A percentile compares a stretch with the other conserved stretches of the same genome.
phyloP scores from a whole-genome alignment of 2,113 vertebrate species.

The Amphiprion percula region DNA sequence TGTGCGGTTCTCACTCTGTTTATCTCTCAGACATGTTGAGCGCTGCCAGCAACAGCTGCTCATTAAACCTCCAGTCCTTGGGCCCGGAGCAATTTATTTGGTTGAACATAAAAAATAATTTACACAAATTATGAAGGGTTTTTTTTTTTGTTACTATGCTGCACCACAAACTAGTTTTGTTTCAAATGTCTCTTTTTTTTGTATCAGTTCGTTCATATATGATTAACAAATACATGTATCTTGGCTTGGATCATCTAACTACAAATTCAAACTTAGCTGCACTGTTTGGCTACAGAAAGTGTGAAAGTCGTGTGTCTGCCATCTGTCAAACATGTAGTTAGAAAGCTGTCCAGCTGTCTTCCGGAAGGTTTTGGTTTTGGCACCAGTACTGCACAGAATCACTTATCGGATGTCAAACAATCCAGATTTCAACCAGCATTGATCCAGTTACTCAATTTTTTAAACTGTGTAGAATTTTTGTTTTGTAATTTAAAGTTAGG shows the following conservation, averaged over 20 bases:
- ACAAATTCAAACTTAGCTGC: neutral
- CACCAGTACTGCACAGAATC: slow-evolving; percentile 13
- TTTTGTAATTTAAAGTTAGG: neutral
- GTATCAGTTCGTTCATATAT: neutral
- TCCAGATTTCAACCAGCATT: slow-evolving; percentile 3
- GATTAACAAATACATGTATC: neutral
- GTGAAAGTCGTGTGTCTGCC: slow-evolving; percentile 39
- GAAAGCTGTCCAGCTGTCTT: slow-evolving; percentile 48
- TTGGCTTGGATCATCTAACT: neutral
- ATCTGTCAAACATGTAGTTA: slow-evolving; percentile 60
- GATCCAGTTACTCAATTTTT: neutral
- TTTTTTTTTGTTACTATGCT: neutral
- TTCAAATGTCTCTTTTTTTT: neutral
- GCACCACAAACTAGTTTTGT: neutral
- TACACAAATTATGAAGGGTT: neutral
- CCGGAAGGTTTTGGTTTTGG: slow-evolving; percentile 31
- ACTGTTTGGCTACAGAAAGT: slow-evolving; percentile 19
- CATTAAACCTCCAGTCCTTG: slow-evolving; percentile 64
- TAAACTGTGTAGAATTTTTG: neutral
- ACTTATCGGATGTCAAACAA: slow-evolving; percentile 14
- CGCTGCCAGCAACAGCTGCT: slow-evolving; percentile 79
- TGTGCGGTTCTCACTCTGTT: neutral
- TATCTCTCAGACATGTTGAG: slow-evolving; percentile 43
- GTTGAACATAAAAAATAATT: slow-evolving; percentile 38
- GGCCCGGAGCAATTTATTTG: slow-evolving; percentile 35